Conservation (phyloP, 2,888 invertebrate genomes). For the Nematopogon swammerdamellus region DNA sequence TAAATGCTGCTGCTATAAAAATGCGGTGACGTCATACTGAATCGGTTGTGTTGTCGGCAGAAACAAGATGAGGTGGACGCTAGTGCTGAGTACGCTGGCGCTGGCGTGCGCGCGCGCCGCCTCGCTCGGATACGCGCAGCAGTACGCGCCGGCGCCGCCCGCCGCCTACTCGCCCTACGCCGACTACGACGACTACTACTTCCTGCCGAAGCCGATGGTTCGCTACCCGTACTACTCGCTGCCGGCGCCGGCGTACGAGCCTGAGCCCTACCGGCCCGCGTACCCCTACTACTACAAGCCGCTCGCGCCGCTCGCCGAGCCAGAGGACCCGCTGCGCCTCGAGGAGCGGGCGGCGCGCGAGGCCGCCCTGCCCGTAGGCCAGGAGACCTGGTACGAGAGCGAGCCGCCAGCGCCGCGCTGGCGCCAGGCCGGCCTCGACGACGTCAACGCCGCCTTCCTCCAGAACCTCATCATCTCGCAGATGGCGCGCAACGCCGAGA, state of each 20-base stretch:
- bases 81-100: conserved; percentile 13
- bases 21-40: too few relatives aligned
- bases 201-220: conserved; percentile 39
- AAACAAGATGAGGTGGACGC: too few relatives aligned
- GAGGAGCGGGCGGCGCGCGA: conserved; percentile 54
- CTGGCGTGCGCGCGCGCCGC: conserved; percentile 4
- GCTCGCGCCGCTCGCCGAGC: conserved; percentile 46
- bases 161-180: conserved; percentile 36
- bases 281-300: conserved; percentile 44
- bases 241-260: conserved; percentile 25
- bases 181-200: conserved; percentile 55
- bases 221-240: conserved; percentile 37
- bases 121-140: conserved; percentile 40
- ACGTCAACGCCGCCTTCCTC: conserved; percentile 62
- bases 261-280: conserved; percentile 37
- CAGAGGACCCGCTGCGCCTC: conserved; percentile 57
- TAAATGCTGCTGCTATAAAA: too few relatives aligned
- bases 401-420: conserved; percentile 37
- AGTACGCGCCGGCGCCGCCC: conserved; percentile 24
- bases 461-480: conserved; percentile 65
- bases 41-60: too few relatives aligned
- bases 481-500: conserved; percentile 58
- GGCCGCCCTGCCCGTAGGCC: conserved; percentile 61
- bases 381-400: conserved; percentile 63
- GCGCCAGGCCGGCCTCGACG: conserved; percentile 42